phyloP scores from a whole-genome alignment of 2,113 vertebrate species.

The Rhea pennata region DNA sequence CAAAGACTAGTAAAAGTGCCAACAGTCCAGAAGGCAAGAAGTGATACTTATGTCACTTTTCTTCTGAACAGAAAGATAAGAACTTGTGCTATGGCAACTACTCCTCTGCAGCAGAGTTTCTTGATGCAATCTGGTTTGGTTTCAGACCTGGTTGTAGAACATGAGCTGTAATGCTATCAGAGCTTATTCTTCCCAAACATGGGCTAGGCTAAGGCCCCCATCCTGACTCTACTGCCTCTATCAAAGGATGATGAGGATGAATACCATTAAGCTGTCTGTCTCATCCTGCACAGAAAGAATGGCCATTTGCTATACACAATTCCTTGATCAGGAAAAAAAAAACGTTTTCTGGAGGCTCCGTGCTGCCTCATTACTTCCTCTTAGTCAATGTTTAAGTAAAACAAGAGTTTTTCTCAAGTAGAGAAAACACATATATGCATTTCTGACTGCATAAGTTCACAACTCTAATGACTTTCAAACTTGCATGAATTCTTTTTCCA shows the following conservation, averaged over 20 bases:
- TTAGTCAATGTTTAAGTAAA: neutral
- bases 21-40: neutral
- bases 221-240: slow-evolving; percentile 8
- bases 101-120: neutral
- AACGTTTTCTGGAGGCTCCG: neutral
- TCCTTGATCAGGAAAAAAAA: neutral
- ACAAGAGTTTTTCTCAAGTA: neutral
- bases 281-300: neutral
- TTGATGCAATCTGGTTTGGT: neutral
- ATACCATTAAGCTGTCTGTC: slow-evolving; percentile 26
- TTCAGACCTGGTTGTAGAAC: slow-evolving; percentile 2
- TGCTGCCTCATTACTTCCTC: neutral
- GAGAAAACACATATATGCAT: neutral
- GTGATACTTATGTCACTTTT: neutral
- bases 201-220: neutral
- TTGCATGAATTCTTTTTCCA: neutral
- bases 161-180: slow-evolving; percentile 29
- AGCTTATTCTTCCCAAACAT: slow-evolving; percentile 21
- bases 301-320: neutral
- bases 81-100: neutral
- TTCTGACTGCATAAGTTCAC: neutral
- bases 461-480: neutral
- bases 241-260: slow-evolving; percentile 32
- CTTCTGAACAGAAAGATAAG: neutral
- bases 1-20: neutral